A percentile compares a stretch with the other conserved stretches of the same genome.
Evolutionary conservation across 2,113 vertebrate genomes (phyloP).

Genomic region (Morone saxatilis): DNA sequence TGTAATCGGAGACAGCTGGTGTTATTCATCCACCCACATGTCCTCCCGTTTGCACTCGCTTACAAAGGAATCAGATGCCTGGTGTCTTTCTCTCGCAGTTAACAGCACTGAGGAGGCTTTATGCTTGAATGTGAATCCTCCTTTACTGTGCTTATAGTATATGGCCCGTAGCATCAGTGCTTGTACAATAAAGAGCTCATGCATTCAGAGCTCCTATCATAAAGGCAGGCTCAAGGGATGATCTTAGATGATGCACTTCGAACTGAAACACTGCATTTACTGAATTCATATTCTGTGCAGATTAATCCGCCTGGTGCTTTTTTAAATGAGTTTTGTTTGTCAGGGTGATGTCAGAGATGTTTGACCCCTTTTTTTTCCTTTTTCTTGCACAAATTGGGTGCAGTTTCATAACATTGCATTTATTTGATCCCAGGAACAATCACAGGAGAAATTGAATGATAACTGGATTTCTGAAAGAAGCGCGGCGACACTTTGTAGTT

Average conservation of each 20-base stretch:
- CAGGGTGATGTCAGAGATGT: not conserved
- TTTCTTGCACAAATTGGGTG: not conserved
- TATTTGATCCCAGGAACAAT: not conserved
- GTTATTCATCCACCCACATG: constrained; percentile 71
- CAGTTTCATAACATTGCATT: not conserved
- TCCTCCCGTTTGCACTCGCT: constrained; percentile 46
- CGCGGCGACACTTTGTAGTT: not conserved
- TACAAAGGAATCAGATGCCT: constrained; percentile 48
- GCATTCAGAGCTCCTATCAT: not conserved
- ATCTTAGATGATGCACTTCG: not conserved
- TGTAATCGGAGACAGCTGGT: constrained; percentile 71
- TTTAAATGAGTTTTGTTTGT: not conserved
- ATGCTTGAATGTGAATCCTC: constrained; percentile 7
- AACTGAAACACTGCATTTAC: not conserved
- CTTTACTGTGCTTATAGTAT: not conserved
- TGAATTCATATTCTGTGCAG: not conserved
- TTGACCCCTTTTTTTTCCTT: not conserved
- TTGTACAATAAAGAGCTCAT: constrained; percentile 6
- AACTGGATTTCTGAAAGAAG: not conserved
- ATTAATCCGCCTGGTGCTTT: not conserved
- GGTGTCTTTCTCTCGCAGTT: constrained; percentile 14
- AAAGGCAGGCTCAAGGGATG: not conserved
- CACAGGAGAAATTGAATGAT: not conserved
- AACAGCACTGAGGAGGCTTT: constrained; percentile 26
- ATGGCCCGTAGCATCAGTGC: not conserved